A percentile compares a stretch with the other conserved stretches of the same genome.
Evolutionary conservation across 1,140 invertebrate species (phyloP).

Genomic region (Dinothrombium tinctorium): DNA sequence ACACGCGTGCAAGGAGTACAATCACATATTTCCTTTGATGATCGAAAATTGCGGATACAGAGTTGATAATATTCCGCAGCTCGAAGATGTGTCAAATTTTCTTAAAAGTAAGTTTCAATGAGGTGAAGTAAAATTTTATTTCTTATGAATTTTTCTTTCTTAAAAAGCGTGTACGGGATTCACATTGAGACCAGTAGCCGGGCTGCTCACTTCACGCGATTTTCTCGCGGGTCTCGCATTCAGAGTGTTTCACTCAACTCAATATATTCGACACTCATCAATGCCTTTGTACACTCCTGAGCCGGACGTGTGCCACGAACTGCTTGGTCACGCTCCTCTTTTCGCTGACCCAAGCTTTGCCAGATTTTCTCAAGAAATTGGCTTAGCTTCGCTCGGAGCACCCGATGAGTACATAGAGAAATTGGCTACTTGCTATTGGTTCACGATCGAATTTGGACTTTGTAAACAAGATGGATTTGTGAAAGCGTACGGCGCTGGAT

Average conservation of each 20-base stretch:
- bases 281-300: conserved; percentile 73
- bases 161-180: conserved; percentile 68
- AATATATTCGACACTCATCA: conserved; percentile 83
- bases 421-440: conserved; percentile 87
- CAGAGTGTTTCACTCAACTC: conserved; percentile 91
- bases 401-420: conserved; percentile 59
- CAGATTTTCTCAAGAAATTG: conserved; percentile 90
- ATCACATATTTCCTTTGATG: conserved; percentile 83
- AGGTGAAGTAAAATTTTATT: too few species aligned
- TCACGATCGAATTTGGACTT: conserved; percentile 88
- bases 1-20: conserved; percentile 80
- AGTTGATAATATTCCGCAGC: conserved; percentile 60
- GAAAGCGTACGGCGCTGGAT: conserved; percentile 80
- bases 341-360: conserved; percentile 85
- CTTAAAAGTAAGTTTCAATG: conserved; percentile 46
- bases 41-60: conserved; percentile 89
- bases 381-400: conserved; percentile 71
- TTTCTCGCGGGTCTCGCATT: conserved; percentile 88
- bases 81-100: conserved; percentile 80
- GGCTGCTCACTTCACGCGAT: conserved; percentile 72
- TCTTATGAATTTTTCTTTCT: too few species aligned
- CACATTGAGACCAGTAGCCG: conserved; percentile 70
- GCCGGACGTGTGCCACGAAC: conserved; percentile 78
- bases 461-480: conserved; percentile 69
- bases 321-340: conserved; percentile 82